Evolutionary conservation across 2,113 vertebrate species (phyloP), one percentile per base, ranked within the genome.

Genomic region (Psammodynastes pulverulentus): DNA sequence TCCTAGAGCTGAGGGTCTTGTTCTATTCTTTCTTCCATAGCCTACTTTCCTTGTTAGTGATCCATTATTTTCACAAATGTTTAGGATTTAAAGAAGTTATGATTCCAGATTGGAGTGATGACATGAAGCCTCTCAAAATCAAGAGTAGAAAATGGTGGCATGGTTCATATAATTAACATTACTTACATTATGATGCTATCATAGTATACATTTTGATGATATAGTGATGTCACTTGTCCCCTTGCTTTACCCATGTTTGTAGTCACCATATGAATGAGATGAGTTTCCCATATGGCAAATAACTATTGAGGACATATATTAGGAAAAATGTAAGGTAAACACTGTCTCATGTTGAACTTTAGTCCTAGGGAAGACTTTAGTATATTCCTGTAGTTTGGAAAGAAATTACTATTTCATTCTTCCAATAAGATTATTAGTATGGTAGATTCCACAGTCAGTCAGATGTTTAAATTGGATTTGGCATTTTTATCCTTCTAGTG

Each of bases 1-100:
- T 94, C 96, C 96, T 94, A 15, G 91, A 96, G 91, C 89, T 89
- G 89, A 96, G 94, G 89, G 17, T 93, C 94, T 94, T 95, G 86
- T 90, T 13, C 24, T 92, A 85, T 90, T 86, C 4, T 43, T 85
- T 93, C 43, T 84, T 51, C 7, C 49, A 13, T 39, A n/a, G 15
- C 51, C 7, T n/a, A 92, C 92, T 89, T 62, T 24, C 24, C 49
- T 46, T 93, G 19, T 46, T 91, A 91, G 84, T 94, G 54, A 93
- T 87, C 95, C 95, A 54, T 90, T 88, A 52, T 96, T 95, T 95
- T 91, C 56, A 93, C 95, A 93, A 67, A 96, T 96, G 92, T 90
- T 95, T 94, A 94, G 91, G 96, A 93, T 94, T 95, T 93, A 93
- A 87, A 95, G 43, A 89, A 89, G 39, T 39, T 91, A 39, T 52